Percentiles rank a stretch among this genome's conserved stretches.
These are phyloP conservation scores for Pangasius djambal DNA, from an alignment of 2,797 vertebrate genomes.

Conservation along the genomic window DNA sequence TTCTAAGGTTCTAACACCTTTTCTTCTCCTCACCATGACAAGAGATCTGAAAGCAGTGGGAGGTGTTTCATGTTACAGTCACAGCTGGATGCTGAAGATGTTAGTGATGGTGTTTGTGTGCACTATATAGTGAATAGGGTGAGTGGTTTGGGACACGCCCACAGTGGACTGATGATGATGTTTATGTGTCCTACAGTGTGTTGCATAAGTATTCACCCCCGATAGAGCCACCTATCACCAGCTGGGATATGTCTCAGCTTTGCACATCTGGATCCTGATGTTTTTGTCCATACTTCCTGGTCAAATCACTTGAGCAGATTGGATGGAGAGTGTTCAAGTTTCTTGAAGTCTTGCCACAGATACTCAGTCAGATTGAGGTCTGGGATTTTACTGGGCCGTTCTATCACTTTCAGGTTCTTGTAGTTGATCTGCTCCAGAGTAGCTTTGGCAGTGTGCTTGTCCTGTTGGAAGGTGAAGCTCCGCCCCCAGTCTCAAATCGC, in stretches of 20 bases:
- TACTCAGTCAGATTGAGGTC: background rate
- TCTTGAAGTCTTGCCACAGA: background rate
- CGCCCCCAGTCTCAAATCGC: background rate
- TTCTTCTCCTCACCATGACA: background rate
- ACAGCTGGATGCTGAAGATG: slow-evolving; percentile 6
- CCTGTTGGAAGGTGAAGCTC: background rate
- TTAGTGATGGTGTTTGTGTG: background rate
- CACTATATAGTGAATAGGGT: background rate
- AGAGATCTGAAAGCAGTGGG: slow-evolving; percentile 3
- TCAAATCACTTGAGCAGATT: background rate
- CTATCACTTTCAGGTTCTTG: background rate
- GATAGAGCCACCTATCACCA: background rate
- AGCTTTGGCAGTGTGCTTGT: background rate
- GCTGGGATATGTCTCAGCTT: background rate
- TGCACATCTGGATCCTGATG: slow-evolving; percentile 8
- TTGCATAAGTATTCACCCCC: background rate
- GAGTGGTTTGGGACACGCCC: background rate
- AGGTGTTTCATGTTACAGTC: background rate
- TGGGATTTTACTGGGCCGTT: background rate
- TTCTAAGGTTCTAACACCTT: background rate
- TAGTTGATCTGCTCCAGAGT: background rate
- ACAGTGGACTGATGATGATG: background rate
- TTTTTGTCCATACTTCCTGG: background rate
- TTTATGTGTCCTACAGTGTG: background rate
- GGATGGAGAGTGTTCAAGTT: background rate